These are phyloP conservation scores for Molossus molossus DNA, from an alignment of 2,797 vertebrate genomes.

Conservation along the genomic window DNA sequence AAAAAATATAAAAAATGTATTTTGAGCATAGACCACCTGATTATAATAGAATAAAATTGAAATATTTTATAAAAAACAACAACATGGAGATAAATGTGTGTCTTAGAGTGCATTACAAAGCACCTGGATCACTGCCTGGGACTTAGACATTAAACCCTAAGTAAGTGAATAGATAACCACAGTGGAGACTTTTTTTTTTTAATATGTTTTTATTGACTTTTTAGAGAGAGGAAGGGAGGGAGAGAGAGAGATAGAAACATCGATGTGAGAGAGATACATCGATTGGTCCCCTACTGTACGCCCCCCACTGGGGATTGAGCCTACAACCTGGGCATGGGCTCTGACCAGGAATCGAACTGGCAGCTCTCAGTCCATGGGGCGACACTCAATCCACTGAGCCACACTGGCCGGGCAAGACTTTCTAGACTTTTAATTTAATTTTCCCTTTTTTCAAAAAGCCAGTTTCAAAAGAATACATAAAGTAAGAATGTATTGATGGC, in stretches of 20 bases:
- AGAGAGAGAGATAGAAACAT: no score
- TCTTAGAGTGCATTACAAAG: background rate
- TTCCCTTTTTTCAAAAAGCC: background rate
- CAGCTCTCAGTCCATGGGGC: no score
- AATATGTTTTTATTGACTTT: no score
- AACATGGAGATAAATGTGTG: background rate
- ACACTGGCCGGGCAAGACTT: no score
- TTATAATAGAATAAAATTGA: background rate
- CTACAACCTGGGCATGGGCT: no score
- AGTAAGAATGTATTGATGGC: background rate
- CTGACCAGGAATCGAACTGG: no score
- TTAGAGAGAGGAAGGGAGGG: no score
- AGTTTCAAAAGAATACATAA: constrained; percentile 1
- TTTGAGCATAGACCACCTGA: background rate
- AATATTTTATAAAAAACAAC: background rate
- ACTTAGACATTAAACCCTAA: background rate
- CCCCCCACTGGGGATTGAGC: no score
- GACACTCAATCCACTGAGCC: no score
- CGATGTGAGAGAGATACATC: no score
- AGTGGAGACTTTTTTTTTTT: background rate
- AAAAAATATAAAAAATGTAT: background rate
- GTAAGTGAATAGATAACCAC: background rate
- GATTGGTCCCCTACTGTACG: no score
- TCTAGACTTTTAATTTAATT: background rate
- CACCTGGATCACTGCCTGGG: background rate